Conservation (phyloP, 2,797 vertebrate species). For the Epinephelus awoara region DNA sequence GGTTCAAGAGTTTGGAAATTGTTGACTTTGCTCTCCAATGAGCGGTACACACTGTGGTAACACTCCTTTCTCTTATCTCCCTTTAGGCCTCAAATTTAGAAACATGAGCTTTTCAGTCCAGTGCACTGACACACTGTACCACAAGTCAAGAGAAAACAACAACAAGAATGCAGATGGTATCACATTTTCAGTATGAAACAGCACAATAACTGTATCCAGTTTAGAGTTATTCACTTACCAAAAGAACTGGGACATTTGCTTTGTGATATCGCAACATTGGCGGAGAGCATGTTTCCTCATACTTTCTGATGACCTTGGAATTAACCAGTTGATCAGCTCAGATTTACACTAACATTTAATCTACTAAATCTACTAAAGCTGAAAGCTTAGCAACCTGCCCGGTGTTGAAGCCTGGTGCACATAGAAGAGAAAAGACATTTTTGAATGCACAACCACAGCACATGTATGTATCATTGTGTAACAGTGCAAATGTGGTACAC, state of each 20-base stretch:
- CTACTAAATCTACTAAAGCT: constrained; percentile 44
- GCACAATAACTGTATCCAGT: neutral
- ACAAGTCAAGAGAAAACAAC: constrained; percentile 9
- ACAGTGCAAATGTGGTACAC: neutral
- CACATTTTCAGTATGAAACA: neutral
- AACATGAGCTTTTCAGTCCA: constrained; percentile 3
- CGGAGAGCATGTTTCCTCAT: constrained; percentile 26
- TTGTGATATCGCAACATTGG: constrained; percentile 1
- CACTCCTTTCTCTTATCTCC: neutral
- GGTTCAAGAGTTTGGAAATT: neutral
- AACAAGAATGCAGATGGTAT: constrained; percentile 22
- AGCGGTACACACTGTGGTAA: neutral
- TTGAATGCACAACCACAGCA: neutral
- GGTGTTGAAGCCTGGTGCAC: constrained; percentile 18
- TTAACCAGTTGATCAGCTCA: constrained; percentile 55
- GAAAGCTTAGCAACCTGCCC: constrained; percentile 31
- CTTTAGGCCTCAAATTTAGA: neutral
- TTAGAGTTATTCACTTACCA: constrained; percentile 14
- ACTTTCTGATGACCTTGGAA: constrained; percentile 51
- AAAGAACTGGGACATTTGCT: constrained; percentile 9
- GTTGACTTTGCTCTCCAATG: neutral
- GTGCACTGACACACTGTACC: neutral
- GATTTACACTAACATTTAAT: constrained; percentile 53
- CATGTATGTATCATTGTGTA: neutral
- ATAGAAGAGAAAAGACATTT: neutral